phyloP scores from a whole-genome alignment of 2,888 invertebrate species.

The Lissonota sp. region DNA sequence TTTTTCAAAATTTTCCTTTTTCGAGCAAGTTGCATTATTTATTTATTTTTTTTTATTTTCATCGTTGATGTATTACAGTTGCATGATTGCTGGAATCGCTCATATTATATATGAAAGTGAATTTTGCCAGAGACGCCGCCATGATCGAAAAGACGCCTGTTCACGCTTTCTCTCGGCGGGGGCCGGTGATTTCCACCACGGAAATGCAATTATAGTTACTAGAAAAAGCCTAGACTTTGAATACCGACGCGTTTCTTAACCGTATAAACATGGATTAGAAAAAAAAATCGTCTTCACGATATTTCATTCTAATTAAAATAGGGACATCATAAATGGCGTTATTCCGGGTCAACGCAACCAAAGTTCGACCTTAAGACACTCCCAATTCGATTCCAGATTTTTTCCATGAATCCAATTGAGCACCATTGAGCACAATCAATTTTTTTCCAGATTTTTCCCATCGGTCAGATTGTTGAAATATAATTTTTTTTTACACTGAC shows the following conservation, averaged over 20 bases:
- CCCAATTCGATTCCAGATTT: no score
- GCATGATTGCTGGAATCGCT: background rate
- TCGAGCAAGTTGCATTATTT: slow-evolving; percentile 6
- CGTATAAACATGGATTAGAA: background rate
- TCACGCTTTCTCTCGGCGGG: slow-evolving; percentile 79
- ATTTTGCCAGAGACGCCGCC: slow-evolving; percentile 65
- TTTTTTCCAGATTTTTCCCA: no score
- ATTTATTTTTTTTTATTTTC: background rate
- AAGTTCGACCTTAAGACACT: no score
- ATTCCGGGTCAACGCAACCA: no score
- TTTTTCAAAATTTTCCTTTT: background rate
- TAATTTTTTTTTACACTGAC: no score
- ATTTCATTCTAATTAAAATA: slow-evolving; percentile 21
- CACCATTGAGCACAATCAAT: no score
- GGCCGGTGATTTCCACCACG: slow-evolving; percentile 74
- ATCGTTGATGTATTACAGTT: background rate
- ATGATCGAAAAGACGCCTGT: slow-evolving; percentile 52
- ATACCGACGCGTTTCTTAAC: slow-evolving; percentile 52
- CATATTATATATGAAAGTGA: slow-evolving; percentile 71
- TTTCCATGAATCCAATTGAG: no score
- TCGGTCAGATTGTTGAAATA: no score
- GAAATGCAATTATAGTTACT: slow-evolving; percentile 69
- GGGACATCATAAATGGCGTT: background rate
- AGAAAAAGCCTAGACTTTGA: slow-evolving; percentile 62
- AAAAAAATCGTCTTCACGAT: slow-evolving; percentile 39